These are phyloP conservation scores for Myotis pilosus DNA, from an alignment of 2,797 vertebrate species.

Conservation along the genomic window DNA sequence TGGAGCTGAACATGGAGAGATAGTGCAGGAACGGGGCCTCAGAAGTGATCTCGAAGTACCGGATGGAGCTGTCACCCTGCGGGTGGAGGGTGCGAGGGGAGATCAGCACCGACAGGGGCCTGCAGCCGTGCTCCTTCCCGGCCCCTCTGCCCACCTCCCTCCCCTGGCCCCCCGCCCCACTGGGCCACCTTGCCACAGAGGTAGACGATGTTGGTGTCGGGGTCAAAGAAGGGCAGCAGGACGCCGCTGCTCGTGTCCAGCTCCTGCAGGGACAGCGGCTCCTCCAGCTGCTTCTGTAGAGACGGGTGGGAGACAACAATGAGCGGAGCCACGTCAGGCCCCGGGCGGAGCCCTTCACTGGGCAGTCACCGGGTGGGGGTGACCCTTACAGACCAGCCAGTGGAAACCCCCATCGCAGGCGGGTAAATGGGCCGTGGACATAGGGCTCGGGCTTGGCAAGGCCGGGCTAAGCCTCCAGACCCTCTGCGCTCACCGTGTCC, in stretches of 20 bases:
- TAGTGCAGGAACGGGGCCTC: constrained; percentile 93
- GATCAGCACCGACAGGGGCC: background rate
- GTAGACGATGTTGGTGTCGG: constrained; percentile 92
- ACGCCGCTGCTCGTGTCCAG: constrained; percentile 94
- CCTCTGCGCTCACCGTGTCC: constrained; percentile 87
- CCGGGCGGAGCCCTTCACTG: background rate
- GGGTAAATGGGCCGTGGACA: background rate
- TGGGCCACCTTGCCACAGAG: constrained; percentile 91
- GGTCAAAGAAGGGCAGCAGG: constrained; percentile 92
- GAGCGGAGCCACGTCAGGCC: background rate
- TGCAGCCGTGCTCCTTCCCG: background rate
- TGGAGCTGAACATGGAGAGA: constrained; percentile 93
- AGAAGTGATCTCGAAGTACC: constrained; percentile 94
- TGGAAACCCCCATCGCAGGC: background rate
- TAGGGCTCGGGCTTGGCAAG: background rate
- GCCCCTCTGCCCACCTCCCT: background rate
- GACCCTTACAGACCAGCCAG: background rate
- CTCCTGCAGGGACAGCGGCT: constrained; percentile 91
- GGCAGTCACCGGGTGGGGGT: background rate
- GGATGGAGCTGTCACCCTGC: constrained; percentile 95
- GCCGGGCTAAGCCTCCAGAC: background rate
- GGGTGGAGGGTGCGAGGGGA: background rate
- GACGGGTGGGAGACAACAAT: background rate
- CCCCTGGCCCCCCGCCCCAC: background rate
- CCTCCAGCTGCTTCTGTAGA: constrained; percentile 82